Conservation (phyloP, 2,888 invertebrate species). For the Junonia oenone region DNA sequence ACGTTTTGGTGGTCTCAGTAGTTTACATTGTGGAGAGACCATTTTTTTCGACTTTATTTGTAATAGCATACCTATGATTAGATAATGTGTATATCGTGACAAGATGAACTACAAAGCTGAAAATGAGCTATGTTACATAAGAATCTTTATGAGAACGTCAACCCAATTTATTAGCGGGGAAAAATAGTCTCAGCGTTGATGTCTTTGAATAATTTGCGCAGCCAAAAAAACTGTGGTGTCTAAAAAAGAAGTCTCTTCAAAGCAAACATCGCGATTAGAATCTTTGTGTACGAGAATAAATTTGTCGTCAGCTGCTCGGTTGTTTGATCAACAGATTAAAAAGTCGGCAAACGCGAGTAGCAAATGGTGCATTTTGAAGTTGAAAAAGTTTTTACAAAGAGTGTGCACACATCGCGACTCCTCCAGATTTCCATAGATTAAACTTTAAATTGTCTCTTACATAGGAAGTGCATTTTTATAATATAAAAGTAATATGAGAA, state of each 20-base stretch:
- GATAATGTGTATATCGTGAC: too few relatives aligned
- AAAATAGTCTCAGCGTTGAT: slow-evolving; percentile 7
- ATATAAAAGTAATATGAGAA: slow-evolving; percentile 15
- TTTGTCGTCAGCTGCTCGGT: slow-evolving; percentile 59
- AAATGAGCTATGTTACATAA: background rate
- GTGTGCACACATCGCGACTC: slow-evolving; percentile 29
- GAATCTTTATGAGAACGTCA: background rate
- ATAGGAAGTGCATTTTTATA: slow-evolving; percentile 13
- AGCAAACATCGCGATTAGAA: slow-evolving; percentile 54
- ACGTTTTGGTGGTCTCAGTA: slow-evolving; percentile 5
- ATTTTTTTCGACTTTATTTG: background rate
- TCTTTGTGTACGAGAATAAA: slow-evolving; percentile 66
- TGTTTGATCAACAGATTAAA: slow-evolving; percentile 73
- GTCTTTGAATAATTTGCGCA: slow-evolving; percentile 12
- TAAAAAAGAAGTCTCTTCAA: slow-evolving; percentile 39
- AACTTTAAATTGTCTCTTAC: slow-evolving; percentile 23
- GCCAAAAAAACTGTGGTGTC: slow-evolving; percentile 21
- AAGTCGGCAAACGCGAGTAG: slow-evolving; percentile 49
- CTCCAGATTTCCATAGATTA: slow-evolving; percentile 25
- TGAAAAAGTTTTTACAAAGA: slow-evolving; percentile 36
- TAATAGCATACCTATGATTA: background rate
- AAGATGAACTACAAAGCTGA: too few relatives aligned
- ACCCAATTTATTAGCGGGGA: background rate
- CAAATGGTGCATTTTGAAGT: slow-evolving; percentile 58
- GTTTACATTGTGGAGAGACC: background rate